Evolutionary conservation across 2,797 vertebrate species (phyloP).

Genomic region (Uromys caudimaculatus): DNA sequence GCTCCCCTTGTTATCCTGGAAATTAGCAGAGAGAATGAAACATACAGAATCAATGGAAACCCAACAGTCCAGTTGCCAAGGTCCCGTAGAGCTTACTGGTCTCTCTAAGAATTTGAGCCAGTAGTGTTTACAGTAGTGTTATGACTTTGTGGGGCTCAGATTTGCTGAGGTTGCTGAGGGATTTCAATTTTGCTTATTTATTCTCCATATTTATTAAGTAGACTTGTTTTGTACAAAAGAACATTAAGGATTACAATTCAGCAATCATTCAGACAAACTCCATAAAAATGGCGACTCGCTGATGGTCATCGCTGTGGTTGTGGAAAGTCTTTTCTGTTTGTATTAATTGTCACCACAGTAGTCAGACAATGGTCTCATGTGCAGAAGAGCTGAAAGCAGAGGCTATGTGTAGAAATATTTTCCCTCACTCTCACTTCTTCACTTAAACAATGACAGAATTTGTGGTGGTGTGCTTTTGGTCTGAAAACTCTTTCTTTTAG

Average conservation of each 20-base stretch:
- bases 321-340: background rate
- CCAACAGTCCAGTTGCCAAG: background rate
- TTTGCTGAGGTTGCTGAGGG: background rate
- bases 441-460: background rate
- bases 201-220: background rate
- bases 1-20: conserved; percentile 92
- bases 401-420: background rate
- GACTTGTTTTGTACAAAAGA: background rate
- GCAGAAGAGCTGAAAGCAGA: background rate
- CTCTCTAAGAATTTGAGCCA: background rate
- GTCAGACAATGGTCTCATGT: background rate
- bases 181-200: background rate
- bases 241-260: background rate
- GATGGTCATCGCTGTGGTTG: background rate
- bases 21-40: background rate
- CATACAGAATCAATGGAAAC: background rate
- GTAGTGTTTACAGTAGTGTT: background rate
- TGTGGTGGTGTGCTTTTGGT: background rate
- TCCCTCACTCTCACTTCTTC: conserved; percentile 1
- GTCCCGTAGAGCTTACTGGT: background rate
- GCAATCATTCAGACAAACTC: background rate
- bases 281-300: background rate
- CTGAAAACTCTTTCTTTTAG: background rate
- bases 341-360: background rate
- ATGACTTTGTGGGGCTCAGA: background rate